Evolutionary conservation across 2,113 vertebrate genomes (phyloP).

Genomic region (Daubentonia madagascariensis): DNA sequence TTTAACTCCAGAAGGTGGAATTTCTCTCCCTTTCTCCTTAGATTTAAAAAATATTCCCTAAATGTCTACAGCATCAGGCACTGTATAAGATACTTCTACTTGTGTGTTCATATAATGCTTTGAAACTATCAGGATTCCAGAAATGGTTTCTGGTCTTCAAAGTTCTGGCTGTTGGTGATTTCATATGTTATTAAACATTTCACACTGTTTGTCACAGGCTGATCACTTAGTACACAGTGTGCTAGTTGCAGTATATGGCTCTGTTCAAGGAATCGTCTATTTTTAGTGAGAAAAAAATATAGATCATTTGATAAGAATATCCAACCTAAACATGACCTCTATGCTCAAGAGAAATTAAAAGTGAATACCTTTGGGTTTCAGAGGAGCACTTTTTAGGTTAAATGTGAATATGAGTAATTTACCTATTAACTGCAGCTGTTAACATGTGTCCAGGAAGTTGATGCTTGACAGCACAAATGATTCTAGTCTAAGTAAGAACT

Average conservation of each 20-base stretch:
- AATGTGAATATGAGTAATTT: background rate
- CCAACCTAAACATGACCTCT: background rate
- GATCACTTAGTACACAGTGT: too few species aligned
- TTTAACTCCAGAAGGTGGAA: background rate
- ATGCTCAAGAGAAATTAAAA: background rate
- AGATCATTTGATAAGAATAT: slow-evolving; percentile 41
- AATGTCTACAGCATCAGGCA: background rate
- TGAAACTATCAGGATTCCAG: background rate
- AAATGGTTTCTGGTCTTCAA: background rate
- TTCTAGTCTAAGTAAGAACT: background rate
- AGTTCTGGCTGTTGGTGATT: background rate
- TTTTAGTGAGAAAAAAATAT: slow-evolving; percentile 16
- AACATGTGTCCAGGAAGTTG: background rate
- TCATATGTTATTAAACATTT: background rate
- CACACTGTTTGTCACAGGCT: background rate
- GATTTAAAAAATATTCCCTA: background rate
- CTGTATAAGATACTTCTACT: background rate
- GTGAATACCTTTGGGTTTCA: background rate
- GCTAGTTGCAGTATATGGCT: background rate
- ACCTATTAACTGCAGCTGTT: background rate
- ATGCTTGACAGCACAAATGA: background rate
- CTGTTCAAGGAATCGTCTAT: background rate
- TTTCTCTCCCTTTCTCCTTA: background rate
- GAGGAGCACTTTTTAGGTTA: background rate
- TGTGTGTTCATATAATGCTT: background rate